A percentile compares a stretch with the other conserved stretches of the same genome.
These are phyloP conservation scores for Drosophila miranda DNA, from an alignment of 1,140 invertebrate genomes.

Conservation along the genomic window DNA sequence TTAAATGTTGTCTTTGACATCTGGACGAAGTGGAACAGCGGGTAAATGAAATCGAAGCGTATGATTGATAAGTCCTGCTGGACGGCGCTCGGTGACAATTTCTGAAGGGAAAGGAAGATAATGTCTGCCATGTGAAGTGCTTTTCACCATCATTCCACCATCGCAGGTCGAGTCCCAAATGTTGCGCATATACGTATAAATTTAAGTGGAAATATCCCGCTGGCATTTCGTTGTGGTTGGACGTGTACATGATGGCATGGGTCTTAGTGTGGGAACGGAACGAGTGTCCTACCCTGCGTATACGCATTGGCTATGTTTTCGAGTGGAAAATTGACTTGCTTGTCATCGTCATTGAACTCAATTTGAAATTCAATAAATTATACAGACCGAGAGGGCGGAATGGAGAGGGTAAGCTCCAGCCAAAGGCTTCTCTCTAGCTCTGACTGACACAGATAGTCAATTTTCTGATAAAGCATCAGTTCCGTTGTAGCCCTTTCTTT, in stretches of 20 bases:
- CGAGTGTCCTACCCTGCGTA: slow-evolving; percentile 30
- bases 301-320: slow-evolving; percentile 70
- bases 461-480: slow-evolving; percentile 66
- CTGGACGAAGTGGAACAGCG: neutral
- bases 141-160: too few species aligned
- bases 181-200: slow-evolving; percentile 59
- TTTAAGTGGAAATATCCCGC: slow-evolving; percentile 55
- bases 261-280: neutral
- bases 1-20: neutral
- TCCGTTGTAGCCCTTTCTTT: slow-evolving; percentile 23
- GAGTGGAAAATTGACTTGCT: slow-evolving; percentile 82
- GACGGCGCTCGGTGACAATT: too few species aligned
- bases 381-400: slow-evolving; percentile 33
- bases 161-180: slow-evolving; percentile 28
- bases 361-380: slow-evolving; percentile 82
- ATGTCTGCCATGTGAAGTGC: too few species aligned
- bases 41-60: neutral
- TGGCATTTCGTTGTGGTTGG: slow-evolving; percentile 11
- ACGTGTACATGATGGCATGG: neutral
- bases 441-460: slow-evolving; percentile 71
- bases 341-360: slow-evolving; percentile 80
- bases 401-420: slow-evolving; percentile 6
- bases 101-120: too few species aligned
- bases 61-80: too few species aligned
- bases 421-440: slow-evolving; percentile 24